phyloP scores from a whole-genome alignment of 2,888 invertebrate genomes.

The Epinotia nisella region DNA sequence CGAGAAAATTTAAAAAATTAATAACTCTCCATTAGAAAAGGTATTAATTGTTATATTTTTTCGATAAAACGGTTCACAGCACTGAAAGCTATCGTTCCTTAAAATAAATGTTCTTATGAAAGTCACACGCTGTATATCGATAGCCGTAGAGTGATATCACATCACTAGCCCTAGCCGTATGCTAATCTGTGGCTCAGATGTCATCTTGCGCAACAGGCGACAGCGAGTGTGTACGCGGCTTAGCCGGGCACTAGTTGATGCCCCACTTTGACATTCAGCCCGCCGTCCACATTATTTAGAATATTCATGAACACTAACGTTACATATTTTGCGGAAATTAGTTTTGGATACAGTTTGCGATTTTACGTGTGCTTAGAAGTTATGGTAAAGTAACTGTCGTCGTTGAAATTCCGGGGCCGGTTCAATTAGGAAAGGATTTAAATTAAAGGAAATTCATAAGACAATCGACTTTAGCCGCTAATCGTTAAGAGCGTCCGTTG shows the following conservation, averaged over 20 bases:
- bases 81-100: too few relatives aligned
- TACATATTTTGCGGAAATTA: constrained; percentile 51
- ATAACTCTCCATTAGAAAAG: too few relatives aligned
- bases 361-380: constrained; percentile 13
- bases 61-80: too few relatives aligned
- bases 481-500: too few relatives aligned
- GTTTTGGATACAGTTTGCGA: constrained; percentile 19
- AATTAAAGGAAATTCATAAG: background rate
- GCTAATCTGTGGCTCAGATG: constrained; percentile 80
- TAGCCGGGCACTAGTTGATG: constrained; percentile 67
- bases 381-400: background rate
- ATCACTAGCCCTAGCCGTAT: constrained; percentile 74
- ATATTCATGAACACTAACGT: constrained; percentile 56
- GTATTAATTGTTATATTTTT: too few relatives aligned
- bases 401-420: background rate
- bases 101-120: too few relatives aligned
- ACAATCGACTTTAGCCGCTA: background rate
- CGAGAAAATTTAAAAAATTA: too few relatives aligned
- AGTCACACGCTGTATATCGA: too few relatives aligned
- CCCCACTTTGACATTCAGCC: constrained; percentile 62
- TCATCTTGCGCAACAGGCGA: constrained; percentile 83
- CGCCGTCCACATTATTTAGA: constrained; percentile 50
- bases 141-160: constrained; percentile 43
- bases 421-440: background rate
- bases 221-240: constrained; percentile 70